Conservation (phyloP, 92 coral and sea anemone genomes). For the Palythoa heliodiscus region DNA sequence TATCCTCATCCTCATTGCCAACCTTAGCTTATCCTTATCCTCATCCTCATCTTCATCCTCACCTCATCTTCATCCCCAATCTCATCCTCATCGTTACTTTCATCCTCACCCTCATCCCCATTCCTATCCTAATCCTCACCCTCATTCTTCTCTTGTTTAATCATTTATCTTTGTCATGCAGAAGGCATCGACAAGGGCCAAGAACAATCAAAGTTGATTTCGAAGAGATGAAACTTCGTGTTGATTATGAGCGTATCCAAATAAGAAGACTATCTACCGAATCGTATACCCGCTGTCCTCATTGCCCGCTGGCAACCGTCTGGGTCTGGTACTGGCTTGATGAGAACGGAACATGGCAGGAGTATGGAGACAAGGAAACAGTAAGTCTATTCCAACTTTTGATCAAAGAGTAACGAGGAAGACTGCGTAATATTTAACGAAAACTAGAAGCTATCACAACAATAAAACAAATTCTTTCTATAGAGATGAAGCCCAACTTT, state of each 20-base stretch:
- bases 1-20: no score
- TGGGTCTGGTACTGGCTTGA: constrained; percentile 92
- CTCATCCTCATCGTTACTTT: background rate
- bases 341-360: constrained; percentile 70
- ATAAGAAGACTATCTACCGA: constrained; percentile 76
- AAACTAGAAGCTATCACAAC: no score
- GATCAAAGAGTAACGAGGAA: no score
- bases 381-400: background rate
- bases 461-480: no score
- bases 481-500: no score
- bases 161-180: background rate
- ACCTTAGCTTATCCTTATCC: background rate
- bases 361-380: constrained; percentile 60
- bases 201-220: constrained; percentile 62
- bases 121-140: background rate
- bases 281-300: constrained; percentile 56
- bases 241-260: constrained; percentile 66
- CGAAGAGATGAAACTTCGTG: constrained; percentile 68
- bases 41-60: background rate
- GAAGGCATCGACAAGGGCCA: background rate
- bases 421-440: no score
- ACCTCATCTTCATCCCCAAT: background rate
- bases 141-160: background rate
- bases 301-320: constrained; percentile 60
- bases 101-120: background rate